phyloP scores from a whole-genome alignment of 2,888 invertebrate genomes.

The Coelinius sp. region DNA sequence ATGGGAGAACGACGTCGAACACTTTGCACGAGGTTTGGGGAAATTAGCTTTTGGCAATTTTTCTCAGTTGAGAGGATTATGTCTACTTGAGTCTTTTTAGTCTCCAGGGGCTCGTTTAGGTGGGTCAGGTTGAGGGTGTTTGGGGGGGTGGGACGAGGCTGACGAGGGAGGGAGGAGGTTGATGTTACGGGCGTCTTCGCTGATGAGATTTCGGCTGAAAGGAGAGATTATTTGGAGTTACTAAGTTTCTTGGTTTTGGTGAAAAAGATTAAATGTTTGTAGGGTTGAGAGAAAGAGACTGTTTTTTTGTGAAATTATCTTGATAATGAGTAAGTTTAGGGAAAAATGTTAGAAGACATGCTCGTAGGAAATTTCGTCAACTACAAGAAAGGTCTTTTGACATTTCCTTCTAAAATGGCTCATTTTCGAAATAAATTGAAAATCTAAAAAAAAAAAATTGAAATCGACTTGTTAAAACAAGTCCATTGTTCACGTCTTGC shows the following conservation, averaged over 20 bases:
- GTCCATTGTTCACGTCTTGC: no score
- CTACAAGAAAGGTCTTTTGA: no score
- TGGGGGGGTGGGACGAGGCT: slow-evolving; percentile 85
- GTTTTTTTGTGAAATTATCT: no score
- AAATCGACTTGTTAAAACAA: no score
- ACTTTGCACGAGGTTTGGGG: slow-evolving; percentile 67
- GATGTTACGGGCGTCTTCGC: no score
- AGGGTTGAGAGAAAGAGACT: no score
- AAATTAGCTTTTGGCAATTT: slow-evolving; percentile 64
- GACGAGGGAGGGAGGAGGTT: slow-evolving; percentile 73
- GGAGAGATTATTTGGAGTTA: background rate
- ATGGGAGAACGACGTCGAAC: slow-evolving; percentile 66
- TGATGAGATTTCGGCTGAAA: slow-evolving; percentile 67
- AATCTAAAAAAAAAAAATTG: no score
- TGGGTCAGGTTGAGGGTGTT: slow-evolving; percentile 83
- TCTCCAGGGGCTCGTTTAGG: slow-evolving; percentile 66
- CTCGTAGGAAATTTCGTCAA: no score
- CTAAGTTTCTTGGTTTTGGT: background rate
- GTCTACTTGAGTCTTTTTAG: slow-evolving; percentile 57
- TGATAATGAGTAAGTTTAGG: no score
- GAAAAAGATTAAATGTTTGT: background rate
- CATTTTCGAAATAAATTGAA: no score
- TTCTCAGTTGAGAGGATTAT: slow-evolving; percentile 61
- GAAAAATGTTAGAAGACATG: no score
- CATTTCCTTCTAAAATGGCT: no score